These are phyloP conservation scores for Peromyscus melanophrys DNA, from an alignment of 2,797 vertebrate genomes.

Conservation along the genomic window DNA sequence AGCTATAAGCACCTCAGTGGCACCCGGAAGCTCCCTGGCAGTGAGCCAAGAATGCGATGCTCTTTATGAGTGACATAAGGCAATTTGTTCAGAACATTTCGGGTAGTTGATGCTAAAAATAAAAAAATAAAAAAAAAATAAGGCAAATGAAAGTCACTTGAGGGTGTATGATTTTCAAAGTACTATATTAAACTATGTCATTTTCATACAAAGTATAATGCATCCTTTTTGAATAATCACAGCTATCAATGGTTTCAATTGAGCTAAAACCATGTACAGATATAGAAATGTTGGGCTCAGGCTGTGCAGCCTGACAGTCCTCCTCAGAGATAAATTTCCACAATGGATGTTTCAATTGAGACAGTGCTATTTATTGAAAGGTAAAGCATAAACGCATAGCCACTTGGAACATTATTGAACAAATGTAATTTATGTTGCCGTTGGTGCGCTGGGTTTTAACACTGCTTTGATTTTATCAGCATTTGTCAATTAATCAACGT, in stretches of 20 bases:
- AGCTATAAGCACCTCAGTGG: neutral
- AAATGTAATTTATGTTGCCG: constrained; percentile 79
- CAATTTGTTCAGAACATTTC: neutral
- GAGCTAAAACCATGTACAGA: constrained; percentile 37
- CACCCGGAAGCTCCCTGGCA: neutral
- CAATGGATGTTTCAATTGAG: constrained; percentile 74
- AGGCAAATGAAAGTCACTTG: neutral
- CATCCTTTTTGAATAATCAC: constrained; percentile 26
- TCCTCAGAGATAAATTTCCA: constrained; percentile 66
- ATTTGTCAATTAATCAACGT: constrained; percentile 86
- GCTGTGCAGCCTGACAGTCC: neutral
- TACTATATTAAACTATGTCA: constrained; percentile 14
- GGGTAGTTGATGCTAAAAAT: constrained; percentile 3
- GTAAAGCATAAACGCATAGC: constrained; percentile 79
- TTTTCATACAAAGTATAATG: constrained; percentile 52
- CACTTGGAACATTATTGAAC: constrained; percentile 81
- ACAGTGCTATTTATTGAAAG: constrained; percentile 80
- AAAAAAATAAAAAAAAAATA: neutral
- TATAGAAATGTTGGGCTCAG: neutral
- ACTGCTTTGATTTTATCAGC: constrained; percentile 83
- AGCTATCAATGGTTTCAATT: constrained; percentile 57
- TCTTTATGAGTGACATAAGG: neutral
- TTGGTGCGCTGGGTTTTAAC: constrained; percentile 65
- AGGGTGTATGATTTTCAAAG: neutral
- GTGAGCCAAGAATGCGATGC: neutral